Conservation (phyloP, 1,140 invertebrate genomes). For the Heliconius congener region DNA sequence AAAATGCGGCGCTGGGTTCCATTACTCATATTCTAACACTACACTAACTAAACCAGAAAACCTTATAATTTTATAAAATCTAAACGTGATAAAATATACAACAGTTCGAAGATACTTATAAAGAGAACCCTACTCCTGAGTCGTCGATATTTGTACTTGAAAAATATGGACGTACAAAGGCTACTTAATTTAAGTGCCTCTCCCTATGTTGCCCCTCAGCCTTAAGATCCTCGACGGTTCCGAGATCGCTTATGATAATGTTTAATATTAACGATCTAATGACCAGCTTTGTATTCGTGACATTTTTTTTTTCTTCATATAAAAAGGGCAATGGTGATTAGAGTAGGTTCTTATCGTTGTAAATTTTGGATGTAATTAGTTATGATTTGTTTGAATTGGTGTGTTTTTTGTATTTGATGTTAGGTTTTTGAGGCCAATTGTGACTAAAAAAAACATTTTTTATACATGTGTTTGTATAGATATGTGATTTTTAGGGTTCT, state of each 20-base stretch:
- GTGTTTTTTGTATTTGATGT: neutral
- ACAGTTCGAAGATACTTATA: neutral
- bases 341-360: neutral
- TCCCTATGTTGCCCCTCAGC: slow-evolving; percentile 17
- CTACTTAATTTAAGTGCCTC: slow-evolving; percentile 31
- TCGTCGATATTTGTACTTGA: slow-evolving; percentile 19
- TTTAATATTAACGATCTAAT: slow-evolving; percentile 21
- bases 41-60: no score
- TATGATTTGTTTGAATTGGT: neutral
- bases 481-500: no score
- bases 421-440: no score
- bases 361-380: neutral
- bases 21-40: no score
- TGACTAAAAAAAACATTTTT: no score
- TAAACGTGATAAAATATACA: neutral
- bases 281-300: neutral
- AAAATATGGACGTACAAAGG: slow-evolving; percentile 24
- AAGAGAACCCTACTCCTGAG: slow-evolving; percentile 10
- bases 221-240: slow-evolving; percentile 26
- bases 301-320: neutral
- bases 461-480: no score
- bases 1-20: no score
- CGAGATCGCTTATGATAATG: slow-evolving; percentile 35
- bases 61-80: neutral
- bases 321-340: neutral